Evolutionary conservation across 1,140 invertebrate species (phyloP), one percentile per base, ranked within the genome.

Genomic region (Manduca sexta): DNA sequence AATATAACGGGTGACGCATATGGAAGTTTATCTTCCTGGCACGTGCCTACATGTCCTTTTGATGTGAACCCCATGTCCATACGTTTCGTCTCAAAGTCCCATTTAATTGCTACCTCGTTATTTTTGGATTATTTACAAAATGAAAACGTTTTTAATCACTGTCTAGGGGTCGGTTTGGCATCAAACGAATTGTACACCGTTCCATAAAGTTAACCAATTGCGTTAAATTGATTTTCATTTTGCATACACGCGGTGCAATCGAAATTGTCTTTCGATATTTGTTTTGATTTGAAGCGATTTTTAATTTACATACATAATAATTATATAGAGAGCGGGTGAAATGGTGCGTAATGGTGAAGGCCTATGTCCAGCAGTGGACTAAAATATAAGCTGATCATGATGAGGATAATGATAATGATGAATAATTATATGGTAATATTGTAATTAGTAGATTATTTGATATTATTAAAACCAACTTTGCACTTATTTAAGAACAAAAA

Each of bases 61-160:
- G 74, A 80, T 77, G 60, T 65, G 38, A 58, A 55, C 47, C 52
- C 55, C 45, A 49, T 57, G 46, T 53, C 54, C 60, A 45, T 40
- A 16, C 48, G 61, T 76, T 61, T 78, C n/a, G 72, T 76, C 76
- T 80, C 70, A 78, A 80, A 82, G 74, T 76, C 74, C 66, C 69
- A 67, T 81, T 82, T 82, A 84, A 84, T 80, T 82, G 76, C 76
- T 71, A 64, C 51, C 71, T 84, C 76, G 74, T 84, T 84, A 84
- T 82, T 84, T 76, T 70, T 73, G 78, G 80, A 84, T 84, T 84
- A 84, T 80, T 82, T 84, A 78, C 69, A 75, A 60, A 73, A 60
- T 47, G 51, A 65, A 57, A 63, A 49, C 63, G 67, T 61, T 63
- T 71, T 64, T 71, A 64, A 62, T 66, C 63, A 57, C 8, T 55